These are phyloP conservation scores for Oryzias melastigma DNA, from an alignment of 2,113 vertebrate genomes.

Conservation along the genomic window DNA sequence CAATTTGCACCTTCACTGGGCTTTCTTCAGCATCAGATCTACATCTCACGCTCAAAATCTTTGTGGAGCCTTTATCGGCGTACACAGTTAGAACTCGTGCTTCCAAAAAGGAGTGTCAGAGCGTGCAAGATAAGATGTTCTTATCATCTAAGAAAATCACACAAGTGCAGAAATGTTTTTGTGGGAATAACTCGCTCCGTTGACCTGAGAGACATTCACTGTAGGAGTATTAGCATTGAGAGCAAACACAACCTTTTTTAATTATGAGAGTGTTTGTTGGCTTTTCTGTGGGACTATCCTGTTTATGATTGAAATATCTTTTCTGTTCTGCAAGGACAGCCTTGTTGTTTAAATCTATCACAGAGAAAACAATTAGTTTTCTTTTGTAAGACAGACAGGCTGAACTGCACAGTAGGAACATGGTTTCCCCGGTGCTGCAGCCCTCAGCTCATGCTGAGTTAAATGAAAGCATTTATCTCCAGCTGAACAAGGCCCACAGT, in stretches of 20 bases:
- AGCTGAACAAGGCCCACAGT: slow-evolving; percentile 62
- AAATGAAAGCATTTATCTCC: slow-evolving; percentile 73
- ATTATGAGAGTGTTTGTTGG: slow-evolving; percentile 22
- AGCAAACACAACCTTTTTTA: slow-evolving; percentile 33
- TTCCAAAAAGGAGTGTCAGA: slow-evolving; percentile 8
- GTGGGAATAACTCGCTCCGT: background rate
- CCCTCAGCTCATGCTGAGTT: slow-evolving; percentile 71
- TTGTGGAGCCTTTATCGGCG: slow-evolving; percentile 17
- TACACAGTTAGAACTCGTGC: slow-evolving; percentile 21
- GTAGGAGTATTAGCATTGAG: slow-evolving; percentile 47
- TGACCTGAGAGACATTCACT: slow-evolving; percentile 21
- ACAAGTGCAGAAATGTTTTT: background rate
- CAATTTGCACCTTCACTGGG: slow-evolving; percentile 15
- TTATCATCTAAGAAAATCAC: slow-evolving; percentile 46
- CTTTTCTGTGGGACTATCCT: slow-evolving; percentile 12
- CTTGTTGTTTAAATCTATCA: slow-evolving; percentile 24
- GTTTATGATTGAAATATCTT: slow-evolving; percentile 13
- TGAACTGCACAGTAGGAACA: slow-evolving; percentile 51
- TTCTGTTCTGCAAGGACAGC: slow-evolving; percentile 3
- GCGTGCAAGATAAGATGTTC: slow-evolving; percentile 23
- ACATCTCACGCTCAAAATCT: slow-evolving; percentile 28
- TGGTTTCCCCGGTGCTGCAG: slow-evolving; percentile 47
- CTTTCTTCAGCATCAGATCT: slow-evolving; percentile 40
- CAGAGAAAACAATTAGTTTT: slow-evolving; percentile 55
- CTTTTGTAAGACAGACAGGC: slow-evolving; percentile 48